Base-by-base conservation (phyloP, 2,113 vertebrate genomes). In the Nerophis lumbriciformis region DNA sequence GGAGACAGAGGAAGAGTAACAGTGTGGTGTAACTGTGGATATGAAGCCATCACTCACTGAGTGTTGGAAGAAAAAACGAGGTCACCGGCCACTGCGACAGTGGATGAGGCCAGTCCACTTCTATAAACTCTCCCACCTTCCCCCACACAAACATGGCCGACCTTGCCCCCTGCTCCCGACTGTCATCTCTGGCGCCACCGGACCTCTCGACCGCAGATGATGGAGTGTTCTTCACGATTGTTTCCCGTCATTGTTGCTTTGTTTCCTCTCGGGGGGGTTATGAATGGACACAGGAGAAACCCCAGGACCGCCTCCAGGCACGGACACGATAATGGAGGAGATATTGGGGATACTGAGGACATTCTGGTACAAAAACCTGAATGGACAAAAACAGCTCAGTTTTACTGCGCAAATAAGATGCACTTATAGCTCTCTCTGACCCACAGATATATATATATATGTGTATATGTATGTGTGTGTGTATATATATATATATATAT, bases 201-300 rank as follows among this genome's bases (percentile, higher is more conserved):
- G 63, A 63, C 68, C 70, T 72, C 85, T 78, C 70, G 1, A 68
- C 65, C 58, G 15, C 56, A 79, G 75, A 83, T 84, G 72, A 65
- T 52, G 12, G 66, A 77, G 73, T n/a, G 44, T 49, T 77, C 69
- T 48, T 69, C 73, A 62, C 69, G 66, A 91, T 90, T 90, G 87
- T 84, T 91, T 91, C 89, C 89, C 48, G 72, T 66, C 76, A 84
- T 88, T 91, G 87, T 90, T 69, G 35, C 36, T 8, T 14, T n/a
- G 37, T 70, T 86, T 89, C 87, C 83, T 59, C 65, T 57, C 50
- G 2, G 44, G 1, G 59, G 69, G 71, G 72, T 87, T 84, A 80
- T 88, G 84, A 89, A 83, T 82, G 85, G 75, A 78, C 66, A 2
- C 4, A 1, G 39, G 64, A 76, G 47, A 42, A 8, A 42, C 39